Conservation (phyloP, 2,113 vertebrate genomes). For the Plestiodon gilberti region DNA sequence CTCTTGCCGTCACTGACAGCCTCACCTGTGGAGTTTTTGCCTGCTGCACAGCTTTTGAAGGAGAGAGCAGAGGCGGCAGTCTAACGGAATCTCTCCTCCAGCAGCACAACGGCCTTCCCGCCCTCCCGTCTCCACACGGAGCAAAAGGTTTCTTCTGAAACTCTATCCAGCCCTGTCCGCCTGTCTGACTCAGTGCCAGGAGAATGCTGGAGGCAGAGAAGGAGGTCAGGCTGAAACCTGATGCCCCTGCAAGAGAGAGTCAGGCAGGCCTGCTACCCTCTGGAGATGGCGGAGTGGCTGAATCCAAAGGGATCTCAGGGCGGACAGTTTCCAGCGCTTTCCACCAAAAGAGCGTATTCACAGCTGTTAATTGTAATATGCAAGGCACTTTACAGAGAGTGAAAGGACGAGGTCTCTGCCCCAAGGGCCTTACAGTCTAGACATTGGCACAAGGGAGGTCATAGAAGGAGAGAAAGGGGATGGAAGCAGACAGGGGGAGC, state of each 20-base stretch:
- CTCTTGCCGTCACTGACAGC: background rate
- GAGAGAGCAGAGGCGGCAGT: background rate
- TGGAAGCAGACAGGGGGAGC: no score
- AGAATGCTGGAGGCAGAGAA: background rate
- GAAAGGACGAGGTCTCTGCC: no score
- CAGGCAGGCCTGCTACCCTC: background rate
- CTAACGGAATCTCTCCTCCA: background rate
- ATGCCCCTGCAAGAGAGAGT: background rate
- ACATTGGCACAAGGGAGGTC: no score
- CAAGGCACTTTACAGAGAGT: no score
- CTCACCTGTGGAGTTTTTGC: background rate
- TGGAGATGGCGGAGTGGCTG: background rate
- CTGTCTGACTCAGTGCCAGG: background rate
- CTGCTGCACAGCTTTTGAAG: no score
- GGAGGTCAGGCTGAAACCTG: constrained; percentile 4
- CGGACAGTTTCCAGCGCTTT: no score
- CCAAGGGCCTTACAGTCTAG: no score
- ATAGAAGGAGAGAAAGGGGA: no score
- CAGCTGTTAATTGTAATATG: no score
- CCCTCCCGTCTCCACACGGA: background rate
- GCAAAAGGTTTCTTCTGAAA: constrained; percentile 4
- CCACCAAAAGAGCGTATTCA: no score
- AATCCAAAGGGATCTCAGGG: background rate
- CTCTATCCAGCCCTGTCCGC: background rate
- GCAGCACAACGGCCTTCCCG: background rate